Evolutionary conservation across 2,797 vertebrate genomes (phyloP), one percentile per base, ranked within the genome.

Genomic region (Microctenopoma stevenorrisi): DNA sequence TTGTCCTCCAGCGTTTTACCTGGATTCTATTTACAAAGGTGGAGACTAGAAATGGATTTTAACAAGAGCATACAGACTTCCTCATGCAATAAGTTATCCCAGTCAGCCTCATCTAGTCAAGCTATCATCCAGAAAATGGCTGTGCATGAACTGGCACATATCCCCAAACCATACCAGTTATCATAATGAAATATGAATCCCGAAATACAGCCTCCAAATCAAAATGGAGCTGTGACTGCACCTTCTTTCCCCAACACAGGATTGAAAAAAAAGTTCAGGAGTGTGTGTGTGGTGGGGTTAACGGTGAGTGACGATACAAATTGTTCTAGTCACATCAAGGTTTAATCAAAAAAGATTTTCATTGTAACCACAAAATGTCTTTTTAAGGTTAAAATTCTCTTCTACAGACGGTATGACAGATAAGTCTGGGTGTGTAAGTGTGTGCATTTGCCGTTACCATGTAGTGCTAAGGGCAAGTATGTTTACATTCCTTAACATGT

Each of bases 171-270:
- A 38, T 38, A 11, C 37, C 37, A 38, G 33, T 49, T 16, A 18
- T 61, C 70, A 69, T 49, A 9, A 35, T 68, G 72, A 68, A 79
- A 81, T 79, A 50, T 51, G 76, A 71, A 58, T 61, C 42, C 25
- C 37, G 54, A 58, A 64, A 63, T 62, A 71, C 7, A 76, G 42
- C 46, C 18, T 56, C 51, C 38, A 44, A 76, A 62, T 70, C 62
- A 76, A 73, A 76, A 10, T 49, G 35, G 51, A 71, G 30, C 43
- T 15, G 53, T 49, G 40, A 82, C 7, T 58, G 65, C 57, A 43
- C 48, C 30, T 40, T 35, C 25, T 14, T 30, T 18, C 48, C 7
- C 15, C 16, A 25, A 5, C 38, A 64, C 43, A 40, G 53, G n/a
- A 44, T 44, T 22, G 37, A 37, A 43, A 38, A 4, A 38, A 38